Evolutionary conservation across 2,113 vertebrate genomes (phyloP), one percentile per base, ranked within the genome.

Genomic region (Lasiurus cinereus): DNA sequence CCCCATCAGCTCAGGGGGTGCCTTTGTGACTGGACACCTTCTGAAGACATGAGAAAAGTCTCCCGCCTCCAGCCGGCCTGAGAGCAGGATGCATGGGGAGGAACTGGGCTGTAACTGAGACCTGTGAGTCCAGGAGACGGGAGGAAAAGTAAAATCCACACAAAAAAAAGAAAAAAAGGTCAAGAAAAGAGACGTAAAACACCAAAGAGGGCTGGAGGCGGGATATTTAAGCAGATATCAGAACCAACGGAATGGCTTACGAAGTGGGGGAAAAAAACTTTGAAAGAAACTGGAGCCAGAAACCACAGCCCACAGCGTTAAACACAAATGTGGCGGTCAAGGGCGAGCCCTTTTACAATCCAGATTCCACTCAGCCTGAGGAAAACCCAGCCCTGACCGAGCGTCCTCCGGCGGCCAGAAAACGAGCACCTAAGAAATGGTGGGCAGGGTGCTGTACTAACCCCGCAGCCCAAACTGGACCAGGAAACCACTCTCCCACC

Each of bases 131-230:
- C 19, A 24, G 6, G 19, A 29, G 29, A 5, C 4, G 12, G n/a
- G 43, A 83, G 64, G 67, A 96, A 92, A 77, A 93, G 74, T 67
- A 77, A 67, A 89, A 66, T 66, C 50, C 72, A 18, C 72, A 93
- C 59, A 94, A 89, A 95, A 95, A 88, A 59, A 93, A 89, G 96
- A 84, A 39, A 77, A 97, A 50, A 76, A 84, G 29, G 21, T 95
- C 74, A 96, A 94, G 90, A 97, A 89, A 95, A 94, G 90, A 97
- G 88, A 95, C 69, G 85, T 92, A 94, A 97, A 96, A n/a, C 29
- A 96, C n/a, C n/a, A 64, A 52, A 36, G 46, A 43, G 15, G 39
- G 36, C 33, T 39, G 15, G 39, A 62, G 69, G 19, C n/a, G 21
- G 72, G 77, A 62, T 29, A 56, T 86, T 66, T 24, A 67, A 85